These are phyloP conservation scores for Mionectes olivaceus DNA, from an alignment of 2,797 vertebrate species.

Conservation along the genomic window DNA sequence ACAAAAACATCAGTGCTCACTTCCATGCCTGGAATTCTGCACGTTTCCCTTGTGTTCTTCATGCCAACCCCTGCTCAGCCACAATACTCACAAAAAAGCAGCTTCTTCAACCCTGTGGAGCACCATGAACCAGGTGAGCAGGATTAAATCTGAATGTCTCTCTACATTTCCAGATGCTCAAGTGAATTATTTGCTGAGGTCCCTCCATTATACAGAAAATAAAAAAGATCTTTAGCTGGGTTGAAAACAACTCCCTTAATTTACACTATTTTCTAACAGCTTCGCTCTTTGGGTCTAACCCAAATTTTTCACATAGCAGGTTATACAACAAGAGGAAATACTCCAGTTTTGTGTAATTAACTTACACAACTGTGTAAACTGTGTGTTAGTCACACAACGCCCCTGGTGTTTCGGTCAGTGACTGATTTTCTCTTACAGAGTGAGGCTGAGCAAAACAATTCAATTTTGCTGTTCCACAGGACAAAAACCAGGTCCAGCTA, in stretches of 20 bases:
- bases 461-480: neutral
- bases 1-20: neutral
- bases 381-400: neutral
- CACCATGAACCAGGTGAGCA: neutral
- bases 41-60: neutral
- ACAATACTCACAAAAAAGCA: neutral
- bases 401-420: neutral
- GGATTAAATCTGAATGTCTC: neutral
- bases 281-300: neutral
- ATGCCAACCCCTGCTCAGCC: neutral
- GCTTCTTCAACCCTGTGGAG: neutral
- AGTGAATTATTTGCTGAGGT: neutral
- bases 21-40: neutral
- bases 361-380: constrained; percentile 7
- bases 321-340: constrained; percentile 6
- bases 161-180: neutral
- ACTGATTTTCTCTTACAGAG: neutral
- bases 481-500: neutral
- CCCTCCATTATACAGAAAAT: neutral
- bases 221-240: neutral
- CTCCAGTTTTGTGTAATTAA: neutral
- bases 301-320: neutral
- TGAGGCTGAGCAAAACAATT: neutral
- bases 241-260: neutral
- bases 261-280: neutral